Evolutionary conservation across 2,797 vertebrate genomes (phyloP).

Genomic region (Crocidura indochinensis): DNA sequence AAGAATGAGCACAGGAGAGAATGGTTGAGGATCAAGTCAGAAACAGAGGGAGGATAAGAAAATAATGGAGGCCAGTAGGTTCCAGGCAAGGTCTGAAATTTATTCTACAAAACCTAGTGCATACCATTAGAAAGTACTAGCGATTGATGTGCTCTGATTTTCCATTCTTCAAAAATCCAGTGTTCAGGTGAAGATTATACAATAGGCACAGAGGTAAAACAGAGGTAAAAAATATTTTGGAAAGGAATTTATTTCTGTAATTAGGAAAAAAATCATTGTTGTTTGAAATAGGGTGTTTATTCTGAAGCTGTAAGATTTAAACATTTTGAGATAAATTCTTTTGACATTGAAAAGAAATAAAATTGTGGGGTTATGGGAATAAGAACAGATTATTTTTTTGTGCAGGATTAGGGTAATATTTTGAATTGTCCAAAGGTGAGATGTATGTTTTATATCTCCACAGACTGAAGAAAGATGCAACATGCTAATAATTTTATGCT

Average conservation of each 20-base stretch:
- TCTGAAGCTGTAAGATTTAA: background rate
- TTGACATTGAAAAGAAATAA: background rate
- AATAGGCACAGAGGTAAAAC: rapidly evolving
- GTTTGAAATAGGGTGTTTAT: background rate
- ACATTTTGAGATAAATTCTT: background rate
- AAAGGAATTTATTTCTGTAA: background rate
- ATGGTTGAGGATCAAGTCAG: background rate
- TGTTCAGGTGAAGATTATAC: background rate
- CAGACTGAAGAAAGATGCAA: background rate
- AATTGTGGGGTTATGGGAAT: background rate
- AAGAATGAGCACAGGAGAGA: background rate
- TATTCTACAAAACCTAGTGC: background rate
- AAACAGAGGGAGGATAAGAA: rapidly evolving
- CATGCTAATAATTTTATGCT: background rate
- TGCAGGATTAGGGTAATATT: background rate
- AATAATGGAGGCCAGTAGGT: background rate
- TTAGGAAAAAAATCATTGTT: background rate
- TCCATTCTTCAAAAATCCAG: background rate
- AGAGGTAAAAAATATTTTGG: background rate
- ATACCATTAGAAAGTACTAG: rapidly evolving
- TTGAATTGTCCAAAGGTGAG: background rate
- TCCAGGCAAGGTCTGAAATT: background rate
- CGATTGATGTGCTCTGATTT: background rate
- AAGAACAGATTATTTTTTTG: background rate
- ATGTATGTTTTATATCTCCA: background rate